Evolutionary conservation across 2,113 vertebrate species (phyloP).

Genomic region (Petroica traversi): DNA sequence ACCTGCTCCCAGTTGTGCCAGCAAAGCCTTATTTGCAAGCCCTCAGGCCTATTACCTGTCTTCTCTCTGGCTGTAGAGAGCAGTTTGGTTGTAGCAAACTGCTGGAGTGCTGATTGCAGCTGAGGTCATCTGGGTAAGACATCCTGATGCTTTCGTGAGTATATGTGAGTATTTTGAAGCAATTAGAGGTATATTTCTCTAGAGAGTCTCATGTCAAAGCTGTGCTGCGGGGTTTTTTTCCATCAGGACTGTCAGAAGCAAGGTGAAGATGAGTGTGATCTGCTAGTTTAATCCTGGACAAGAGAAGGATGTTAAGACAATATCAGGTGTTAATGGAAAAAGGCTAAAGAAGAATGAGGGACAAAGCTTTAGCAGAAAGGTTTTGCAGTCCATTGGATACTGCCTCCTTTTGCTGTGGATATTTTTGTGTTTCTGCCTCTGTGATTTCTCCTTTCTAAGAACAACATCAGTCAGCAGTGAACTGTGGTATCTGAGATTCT

Average conservation of each 20-base stretch:
- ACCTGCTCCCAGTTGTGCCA: neutral
- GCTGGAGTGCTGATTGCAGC: neutral
- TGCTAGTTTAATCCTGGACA: neutral
- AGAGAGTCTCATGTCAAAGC: neutral
- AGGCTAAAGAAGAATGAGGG: neutral
- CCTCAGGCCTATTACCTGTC: neutral
- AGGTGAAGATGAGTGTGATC: neutral
- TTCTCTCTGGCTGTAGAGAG: neutral
- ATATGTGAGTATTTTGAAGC: neutral
- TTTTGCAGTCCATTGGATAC: neutral
- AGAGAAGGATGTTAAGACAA: neutral
- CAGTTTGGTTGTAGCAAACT: neutral
- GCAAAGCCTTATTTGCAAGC: neutral
- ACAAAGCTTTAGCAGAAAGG: neutral
- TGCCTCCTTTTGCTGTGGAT: neutral
- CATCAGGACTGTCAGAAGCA: neutral
- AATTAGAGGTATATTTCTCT: neutral
- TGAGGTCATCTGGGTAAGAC: neutral
- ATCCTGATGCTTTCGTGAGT: neutral
- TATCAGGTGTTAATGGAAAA: neutral
- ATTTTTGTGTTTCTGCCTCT: neutral
- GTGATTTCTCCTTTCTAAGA: conserved; percentile 34
- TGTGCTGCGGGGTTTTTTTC: neutral
- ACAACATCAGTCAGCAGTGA: conserved; percentile 10
- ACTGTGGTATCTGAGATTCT: neutral